phyloP scores from a whole-genome alignment of 2,797 vertebrate genomes.

The Amazonetta brasiliensis region DNA sequence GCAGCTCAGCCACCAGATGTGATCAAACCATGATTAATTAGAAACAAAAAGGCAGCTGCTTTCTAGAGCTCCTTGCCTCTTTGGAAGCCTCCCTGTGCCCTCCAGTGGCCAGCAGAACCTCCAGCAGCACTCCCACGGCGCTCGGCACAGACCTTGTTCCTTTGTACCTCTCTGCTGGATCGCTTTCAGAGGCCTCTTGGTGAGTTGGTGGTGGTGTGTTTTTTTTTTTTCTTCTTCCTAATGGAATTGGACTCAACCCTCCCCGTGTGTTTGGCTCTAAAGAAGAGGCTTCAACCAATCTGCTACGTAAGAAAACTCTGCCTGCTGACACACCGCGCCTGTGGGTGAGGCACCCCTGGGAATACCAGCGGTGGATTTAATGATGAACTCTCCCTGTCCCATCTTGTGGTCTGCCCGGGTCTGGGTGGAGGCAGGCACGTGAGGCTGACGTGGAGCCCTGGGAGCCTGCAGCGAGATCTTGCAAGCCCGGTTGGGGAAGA shows the following conservation, averaged over 20 bases:
- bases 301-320: rapidly evolving
- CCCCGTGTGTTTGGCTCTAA: not conserved
- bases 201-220: too few species aligned
- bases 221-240: rapidly evolving
- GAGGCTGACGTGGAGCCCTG: not conserved
- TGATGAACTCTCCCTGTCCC: not conserved
- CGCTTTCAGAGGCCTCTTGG: not conserved
- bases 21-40: rapidly evolving
- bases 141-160: not conserved
- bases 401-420: rapidly evolving
- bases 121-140: not conserved
- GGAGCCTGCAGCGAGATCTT: not conserved
- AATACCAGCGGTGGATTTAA: rapidly evolving
- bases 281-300: not conserved
- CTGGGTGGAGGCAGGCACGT: not conserved
- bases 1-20: not conserved
- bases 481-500: rapidly evolving
- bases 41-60: not conserved
- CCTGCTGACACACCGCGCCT: not conserved
- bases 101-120: not conserved
- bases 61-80: rapidly evolving
- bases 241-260: rapidly evolving
- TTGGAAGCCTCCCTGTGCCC: slow-evolving; percentile 5
- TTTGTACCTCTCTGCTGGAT: rapidly evolving
- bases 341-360: not conserved